Base-by-base conservation (phyloP, 1,140 invertebrate species). In the Bombus difficillimus region DNA sequence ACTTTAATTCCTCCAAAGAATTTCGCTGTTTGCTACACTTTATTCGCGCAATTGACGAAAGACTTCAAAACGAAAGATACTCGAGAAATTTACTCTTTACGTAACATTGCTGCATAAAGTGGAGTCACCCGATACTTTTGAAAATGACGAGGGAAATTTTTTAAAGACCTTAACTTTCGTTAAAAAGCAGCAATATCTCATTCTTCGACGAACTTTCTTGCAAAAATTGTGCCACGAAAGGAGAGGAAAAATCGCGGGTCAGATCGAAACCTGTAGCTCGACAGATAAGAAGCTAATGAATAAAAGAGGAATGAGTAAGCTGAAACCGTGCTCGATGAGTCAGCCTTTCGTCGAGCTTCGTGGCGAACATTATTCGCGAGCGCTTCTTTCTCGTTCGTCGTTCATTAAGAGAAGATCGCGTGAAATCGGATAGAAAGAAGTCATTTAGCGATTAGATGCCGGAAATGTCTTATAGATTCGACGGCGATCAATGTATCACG, bases 291-390 rank as follows among this genome's bases (percentile, higher is more conserved):
- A 84, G 34, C 71, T 93, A 91, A 93, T 93, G 94, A 94, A 94
- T 94, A 94, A 92, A 91, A 88, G 89, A 87, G 62, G 88, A 87
- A 91, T 92, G 93, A 94, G 92, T 92, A 92, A 92, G 93, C 92
- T 92, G 74, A 87, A 93, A 90, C 69, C 82, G 80, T 69, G 82
- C 85, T 90, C 47, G 34, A 22, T 89, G 81, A 87, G 59, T 85
- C 87, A 85, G 83, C 89, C 75, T 92, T 92, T 93, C 89, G 77
- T 76, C 47, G 73, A 78, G 76, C 43, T 82, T 90, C 88, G 76
- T 83, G 88, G 81, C 47, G 74, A n/a, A 53, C 86, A 90, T 91
- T 92, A 91, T 92, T 88, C 87, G 41, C 74, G 75, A 71, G 68
- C 81, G n/a, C 71, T 69, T 62, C 47, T 80, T 69, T 62, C 79